Percentiles rank a stretch among this genome's conserved stretches.
phyloP scores from a whole-genome alignment of 2,797 vertebrate species.

The Chiroxiphia lanceolata region DNA sequence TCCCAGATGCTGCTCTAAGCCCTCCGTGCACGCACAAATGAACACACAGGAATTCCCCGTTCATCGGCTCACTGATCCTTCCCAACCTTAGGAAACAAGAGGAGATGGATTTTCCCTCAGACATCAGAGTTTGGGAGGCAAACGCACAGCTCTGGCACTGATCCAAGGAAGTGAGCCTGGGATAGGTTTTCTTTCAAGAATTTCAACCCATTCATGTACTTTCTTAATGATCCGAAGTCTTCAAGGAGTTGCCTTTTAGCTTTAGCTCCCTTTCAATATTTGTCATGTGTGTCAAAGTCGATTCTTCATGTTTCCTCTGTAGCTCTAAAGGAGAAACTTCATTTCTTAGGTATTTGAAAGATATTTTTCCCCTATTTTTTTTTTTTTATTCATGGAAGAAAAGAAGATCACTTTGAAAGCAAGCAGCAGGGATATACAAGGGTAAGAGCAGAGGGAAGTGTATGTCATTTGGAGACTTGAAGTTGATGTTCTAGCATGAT shows the following conservation, averaged over 20 bases:
- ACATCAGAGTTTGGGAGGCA: background rate
- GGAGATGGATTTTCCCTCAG: slow-evolving; percentile 47
- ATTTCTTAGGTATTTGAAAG: background rate
- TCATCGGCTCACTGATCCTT: background rate
- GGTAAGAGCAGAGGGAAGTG: background rate
- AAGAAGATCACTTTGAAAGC: background rate
- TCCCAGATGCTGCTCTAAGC: background rate
- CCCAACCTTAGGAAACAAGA: slow-evolving; percentile 23
- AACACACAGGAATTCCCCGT: background rate
- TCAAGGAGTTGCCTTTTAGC: slow-evolving; percentile 24
- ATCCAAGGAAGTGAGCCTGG: slow-evolving; percentile 22
- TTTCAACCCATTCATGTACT: slow-evolving; percentile 28
- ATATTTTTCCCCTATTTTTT: background rate
- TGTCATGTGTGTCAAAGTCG: slow-evolving; percentile 26
- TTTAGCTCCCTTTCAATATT: slow-evolving; percentile 22
- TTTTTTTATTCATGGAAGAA: background rate
- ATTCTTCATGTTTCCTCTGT: background rate
- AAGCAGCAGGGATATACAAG: background rate
- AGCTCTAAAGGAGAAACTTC: background rate
- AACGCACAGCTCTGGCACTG: background rate
- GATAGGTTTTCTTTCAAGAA: slow-evolving; percentile 51
- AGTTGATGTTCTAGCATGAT: background rate
- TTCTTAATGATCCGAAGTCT: slow-evolving; percentile 46
- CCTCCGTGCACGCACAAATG: accelerated
- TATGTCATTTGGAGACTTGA: background rate